These are phyloP conservation scores for Congeria kusceri DNA, from an alignment of 2,888 invertebrate genomes.

Conservation along the genomic window DNA sequence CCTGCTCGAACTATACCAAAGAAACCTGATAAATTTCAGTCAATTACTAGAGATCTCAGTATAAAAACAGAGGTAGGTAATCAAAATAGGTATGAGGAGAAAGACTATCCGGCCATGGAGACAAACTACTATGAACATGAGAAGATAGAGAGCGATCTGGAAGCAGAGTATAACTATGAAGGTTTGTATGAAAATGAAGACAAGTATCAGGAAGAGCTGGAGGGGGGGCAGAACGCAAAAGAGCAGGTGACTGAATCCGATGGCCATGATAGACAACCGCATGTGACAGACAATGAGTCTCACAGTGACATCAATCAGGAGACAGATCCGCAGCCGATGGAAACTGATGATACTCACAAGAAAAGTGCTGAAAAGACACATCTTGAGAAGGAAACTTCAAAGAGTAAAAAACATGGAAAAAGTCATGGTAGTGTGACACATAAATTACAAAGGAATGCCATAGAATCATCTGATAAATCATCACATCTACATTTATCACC, in stretches of 20 bases:
- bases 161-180: slow-evolving; percentile 58
- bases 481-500: too few species aligned
- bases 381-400: not conserved
- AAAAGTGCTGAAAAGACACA: slow-evolving; percentile 18
- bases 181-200: slow-evolving; percentile 61
- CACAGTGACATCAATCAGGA: too few species aligned
- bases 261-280: too few species aligned
- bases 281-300: too few species aligned
- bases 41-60: slow-evolving; percentile 27
- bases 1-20: slow-evolving; percentile 21
- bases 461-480: too few species aligned
- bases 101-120: slow-evolving; percentile 54
- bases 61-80: slow-evolving; percentile 28
- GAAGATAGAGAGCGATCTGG: slow-evolving; percentile 58
- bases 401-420: too few species aligned
- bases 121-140: slow-evolving; percentile 46
- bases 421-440: too few species aligned
- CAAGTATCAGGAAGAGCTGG: slow-evolving; percentile 54
- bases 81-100: slow-evolving; percentile 27
- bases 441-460: too few species aligned
- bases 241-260: too few species aligned
- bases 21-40: slow-evolving; percentile 33
- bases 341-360: slow-evolving; percentile 37
- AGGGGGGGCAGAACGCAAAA: slow-evolving; percentile 20
- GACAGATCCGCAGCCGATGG: slow-evolving; percentile 17